Evolutionary conservation across 1,140 invertebrate genomes (phyloP).

Genomic region (Drosophila sucinea): DNA sequence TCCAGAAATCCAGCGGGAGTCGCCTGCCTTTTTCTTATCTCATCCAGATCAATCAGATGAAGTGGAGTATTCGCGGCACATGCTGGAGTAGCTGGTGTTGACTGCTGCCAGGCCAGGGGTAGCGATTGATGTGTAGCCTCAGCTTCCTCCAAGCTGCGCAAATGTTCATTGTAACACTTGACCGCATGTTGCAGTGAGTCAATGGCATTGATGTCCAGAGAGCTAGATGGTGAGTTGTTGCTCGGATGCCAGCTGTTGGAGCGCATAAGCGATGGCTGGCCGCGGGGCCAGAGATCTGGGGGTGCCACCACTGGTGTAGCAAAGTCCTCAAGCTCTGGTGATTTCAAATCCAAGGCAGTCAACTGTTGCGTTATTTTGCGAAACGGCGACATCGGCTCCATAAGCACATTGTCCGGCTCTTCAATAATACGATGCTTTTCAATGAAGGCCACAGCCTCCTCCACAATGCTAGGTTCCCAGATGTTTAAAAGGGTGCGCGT

Average conservation of each 20-base stretch:
- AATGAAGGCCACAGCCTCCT: slow-evolving; percentile 92
- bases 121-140: slow-evolving; percentile 77
- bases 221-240: slow-evolving; percentile 60
- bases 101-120: slow-evolving; percentile 49
- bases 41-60: slow-evolving; percentile 65
- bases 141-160: slow-evolving; percentile 53
- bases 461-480: slow-evolving; percentile 92
- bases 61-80: slow-evolving; percentile 15
- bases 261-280: slow-evolving; percentile 71
- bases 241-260: slow-evolving; percentile 78
- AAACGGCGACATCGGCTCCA: slow-evolving; percentile 88
- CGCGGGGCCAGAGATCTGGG: slow-evolving; percentile 85
- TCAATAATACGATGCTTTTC: slow-evolving; percentile 87
- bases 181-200: slow-evolving; percentile 76
- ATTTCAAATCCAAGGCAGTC: slow-evolving; percentile 87
- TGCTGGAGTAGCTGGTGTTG: not conserved
- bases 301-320: slow-evolving; percentile 87
- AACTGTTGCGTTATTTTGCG: slow-evolving; percentile 90
- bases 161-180: slow-evolving; percentile 76
- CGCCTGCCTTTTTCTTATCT: slow-evolving; percentile 33
- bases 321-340: slow-evolving; percentile 89
- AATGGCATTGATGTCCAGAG: slow-evolving; percentile 80
- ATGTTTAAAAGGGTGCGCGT: slow-evolving; percentile 90
- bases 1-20: slow-evolving; percentile 86
- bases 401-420: slow-evolving; percentile 77